phyloP scores from a whole-genome alignment of 2,888 invertebrate genomes.

The Steinernema hermaphroditum region DNA sequence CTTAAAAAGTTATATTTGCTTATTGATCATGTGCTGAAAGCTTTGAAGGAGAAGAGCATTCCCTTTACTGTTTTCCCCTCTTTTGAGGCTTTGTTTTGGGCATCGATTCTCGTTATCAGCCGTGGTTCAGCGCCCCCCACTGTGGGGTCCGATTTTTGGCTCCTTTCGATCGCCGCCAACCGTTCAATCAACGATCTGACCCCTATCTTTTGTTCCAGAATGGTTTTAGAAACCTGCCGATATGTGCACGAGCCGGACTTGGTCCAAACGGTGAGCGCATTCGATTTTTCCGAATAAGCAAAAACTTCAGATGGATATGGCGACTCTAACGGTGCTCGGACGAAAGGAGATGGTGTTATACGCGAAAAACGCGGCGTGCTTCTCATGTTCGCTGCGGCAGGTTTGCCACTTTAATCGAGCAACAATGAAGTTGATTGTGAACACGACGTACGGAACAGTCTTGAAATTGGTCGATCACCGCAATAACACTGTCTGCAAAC shows the following conservation, averaged over 20 bases:
- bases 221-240: background rate
- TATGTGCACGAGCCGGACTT: background rate
- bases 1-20: no score
- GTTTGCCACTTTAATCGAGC: background rate
- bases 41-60: background rate
- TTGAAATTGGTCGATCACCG: background rate
- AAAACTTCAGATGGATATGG: slow-evolving; percentile 18
- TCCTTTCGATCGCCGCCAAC: background rate
- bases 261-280: background rate
- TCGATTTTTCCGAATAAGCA: background rate
- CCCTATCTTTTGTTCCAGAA: background rate
- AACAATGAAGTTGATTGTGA: background rate
- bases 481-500: background rate
- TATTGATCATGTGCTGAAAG: background rate
- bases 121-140: background rate
- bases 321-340: background rate
- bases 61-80: background rate
- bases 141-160: background rate
- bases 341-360: background rate
- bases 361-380: background rate
- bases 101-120: slow-evolving; percentile 11
- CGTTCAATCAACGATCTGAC: no score
- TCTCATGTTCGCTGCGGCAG: background rate
- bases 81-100: slow-evolving; percentile 14
- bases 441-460: slow-evolving; percentile 11